Percentiles rank a stretch among this genome's conserved stretches.
phyloP scores from a whole-genome alignment of 2,113 vertebrate genomes.

The Aegotheles bennettii region DNA sequence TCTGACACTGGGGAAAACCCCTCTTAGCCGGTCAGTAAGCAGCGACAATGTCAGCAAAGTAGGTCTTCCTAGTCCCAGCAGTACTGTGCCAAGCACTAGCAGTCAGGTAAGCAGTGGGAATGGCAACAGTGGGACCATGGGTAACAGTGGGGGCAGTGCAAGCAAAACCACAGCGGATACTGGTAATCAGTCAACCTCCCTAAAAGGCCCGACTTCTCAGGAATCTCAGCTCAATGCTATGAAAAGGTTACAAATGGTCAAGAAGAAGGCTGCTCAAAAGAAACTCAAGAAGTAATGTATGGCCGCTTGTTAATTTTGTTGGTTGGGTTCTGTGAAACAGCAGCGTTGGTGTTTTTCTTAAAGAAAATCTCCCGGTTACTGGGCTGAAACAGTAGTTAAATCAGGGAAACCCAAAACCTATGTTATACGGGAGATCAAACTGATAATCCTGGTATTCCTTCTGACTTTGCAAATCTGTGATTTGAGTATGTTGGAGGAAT shows the following conservation, averaged over 20 bases:
- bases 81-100: slow-evolving; percentile 62
- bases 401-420: neutral
- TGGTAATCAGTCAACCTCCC: slow-evolving; percentile 60
- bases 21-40: slow-evolving; percentile 88
- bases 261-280: slow-evolving; percentile 98
- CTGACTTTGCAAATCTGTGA: neutral
- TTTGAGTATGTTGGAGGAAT: neutral
- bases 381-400: neutral
- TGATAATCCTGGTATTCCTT: neutral
- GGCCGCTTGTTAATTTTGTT: neutral
- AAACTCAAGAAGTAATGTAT: slow-evolving; percentile 90
- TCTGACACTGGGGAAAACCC: slow-evolving; percentile 90
- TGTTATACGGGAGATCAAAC: neutral
- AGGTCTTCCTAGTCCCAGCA: slow-evolving; percentile 76
- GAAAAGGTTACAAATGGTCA: slow-evolving; percentile 95
- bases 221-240: slow-evolving; percentile 97
- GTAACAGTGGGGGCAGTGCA: slow-evolving; percentile 22
- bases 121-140: slow-evolving; percentile 69
- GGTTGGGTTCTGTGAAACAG: neutral
- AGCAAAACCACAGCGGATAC: slow-evolving; percentile 71
- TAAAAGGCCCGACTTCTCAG: slow-evolving; percentile 91
- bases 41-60: slow-evolving; percentile 87
- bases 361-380: neutral
- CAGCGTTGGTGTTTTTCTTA: neutral
- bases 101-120: slow-evolving; percentile 58